Conservation (phyloP, 2,888 invertebrate species). For the Cataglyphis altisquamis region DNA sequence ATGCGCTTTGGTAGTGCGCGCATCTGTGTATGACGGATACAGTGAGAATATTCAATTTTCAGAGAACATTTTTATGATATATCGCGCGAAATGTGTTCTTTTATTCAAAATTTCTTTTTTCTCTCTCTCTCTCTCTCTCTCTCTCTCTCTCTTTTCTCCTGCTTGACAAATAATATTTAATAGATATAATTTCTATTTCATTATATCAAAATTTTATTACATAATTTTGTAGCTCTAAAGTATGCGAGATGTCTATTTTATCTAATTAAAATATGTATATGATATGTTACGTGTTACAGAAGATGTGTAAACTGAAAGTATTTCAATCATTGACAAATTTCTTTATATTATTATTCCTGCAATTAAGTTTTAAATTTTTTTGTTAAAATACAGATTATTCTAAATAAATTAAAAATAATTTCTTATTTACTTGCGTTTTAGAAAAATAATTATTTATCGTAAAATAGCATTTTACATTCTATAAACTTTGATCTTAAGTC, state of each 20-base stretch:
- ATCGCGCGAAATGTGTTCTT: not conserved
- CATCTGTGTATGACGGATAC: not conserved
- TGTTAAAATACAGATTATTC: not conserved
- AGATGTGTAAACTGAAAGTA: not conserved
- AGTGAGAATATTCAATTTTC: conserved; percentile 21
- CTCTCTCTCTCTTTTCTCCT: not conserved
- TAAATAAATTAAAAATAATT: conserved; percentile 24
- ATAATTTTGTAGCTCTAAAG: not conserved
- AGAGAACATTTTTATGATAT: not conserved
- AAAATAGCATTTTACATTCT: not conserved
- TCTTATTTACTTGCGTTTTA: not conserved
- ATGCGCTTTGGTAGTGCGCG: conserved; percentile 23
- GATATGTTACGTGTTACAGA: not conserved
- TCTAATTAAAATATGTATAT: not conserved
- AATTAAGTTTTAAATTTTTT: not conserved
- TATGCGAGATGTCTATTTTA: not conserved
- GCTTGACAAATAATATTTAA: not conserved
- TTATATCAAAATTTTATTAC: not conserved
- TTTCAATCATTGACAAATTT: not conserved
- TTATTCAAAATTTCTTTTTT: not conserved
- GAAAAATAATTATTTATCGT: not conserved
- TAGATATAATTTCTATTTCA: not conserved
- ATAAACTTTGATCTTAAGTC: conserved; percentile 27
- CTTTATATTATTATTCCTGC: not conserved
- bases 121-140: not conserved